A percentile compares a stretch with the other conserved stretches of the same genome.
Conservation (phyloP, 2,113 vertebrate species). For the Urocolius indicus region DNA sequence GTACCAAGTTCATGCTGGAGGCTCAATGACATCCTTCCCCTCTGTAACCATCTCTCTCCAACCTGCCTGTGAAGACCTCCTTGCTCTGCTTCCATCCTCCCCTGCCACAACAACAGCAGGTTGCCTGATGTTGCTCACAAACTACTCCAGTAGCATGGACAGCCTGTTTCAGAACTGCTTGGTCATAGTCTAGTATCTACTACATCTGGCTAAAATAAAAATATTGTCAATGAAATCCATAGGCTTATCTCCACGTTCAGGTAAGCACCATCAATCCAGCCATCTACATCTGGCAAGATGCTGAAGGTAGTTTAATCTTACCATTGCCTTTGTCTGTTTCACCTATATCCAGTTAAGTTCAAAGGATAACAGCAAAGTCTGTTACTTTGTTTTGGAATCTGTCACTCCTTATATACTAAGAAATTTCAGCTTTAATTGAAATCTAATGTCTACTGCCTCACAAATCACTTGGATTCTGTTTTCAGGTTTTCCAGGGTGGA, state of each 20-base stretch:
- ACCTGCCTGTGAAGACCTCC: rapidly evolving
- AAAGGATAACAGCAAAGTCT: background rate
- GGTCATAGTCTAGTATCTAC: background rate
- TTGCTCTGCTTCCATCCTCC: background rate
- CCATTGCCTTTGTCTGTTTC: background rate
- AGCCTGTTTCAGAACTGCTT: background rate
- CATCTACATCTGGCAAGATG: background rate
- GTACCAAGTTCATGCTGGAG: background rate
- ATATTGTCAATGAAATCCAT: background rate
- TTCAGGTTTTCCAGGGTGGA: too few relatives aligned
- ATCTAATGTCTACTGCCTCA: background rate
- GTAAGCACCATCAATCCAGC: background rate
- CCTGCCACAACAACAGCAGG: background rate
- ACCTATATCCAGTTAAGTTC: background rate
- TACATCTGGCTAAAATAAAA: background rate
- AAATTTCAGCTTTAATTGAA: background rate
- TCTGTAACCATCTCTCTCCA: rapidly evolving
- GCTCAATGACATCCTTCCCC: background rate
- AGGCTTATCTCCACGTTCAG: background rate
- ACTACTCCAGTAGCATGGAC: background rate
- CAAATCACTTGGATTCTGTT: background rate
- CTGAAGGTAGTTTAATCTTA: background rate
- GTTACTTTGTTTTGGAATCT: background rate
- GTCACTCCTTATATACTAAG: background rate
- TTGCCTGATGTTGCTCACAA: background rate